These are phyloP conservation scores for Nothoprocta pentlandii DNA, from an alignment of 2,113 vertebrate species.

Conservation along the genomic window DNA sequence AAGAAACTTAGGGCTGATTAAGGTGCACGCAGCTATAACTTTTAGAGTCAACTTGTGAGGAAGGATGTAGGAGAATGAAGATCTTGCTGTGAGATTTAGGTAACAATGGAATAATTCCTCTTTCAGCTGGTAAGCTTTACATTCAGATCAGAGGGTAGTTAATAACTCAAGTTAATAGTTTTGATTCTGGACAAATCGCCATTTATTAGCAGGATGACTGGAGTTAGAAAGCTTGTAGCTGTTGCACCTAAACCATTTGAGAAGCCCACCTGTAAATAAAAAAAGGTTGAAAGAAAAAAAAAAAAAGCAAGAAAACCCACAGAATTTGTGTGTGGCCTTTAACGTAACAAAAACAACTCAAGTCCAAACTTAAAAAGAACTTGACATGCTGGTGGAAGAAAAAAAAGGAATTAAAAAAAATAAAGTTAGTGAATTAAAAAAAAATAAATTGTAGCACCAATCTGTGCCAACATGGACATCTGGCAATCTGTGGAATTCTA, in stretches of 20 bases:
- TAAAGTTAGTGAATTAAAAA: slow-evolving; percentile 88
- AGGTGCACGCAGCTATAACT: slow-evolving; percentile 81
- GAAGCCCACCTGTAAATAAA: slow-evolving; percentile 85
- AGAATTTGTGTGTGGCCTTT: slow-evolving; percentile 72
- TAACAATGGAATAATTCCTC: slow-evolving; percentile 24
- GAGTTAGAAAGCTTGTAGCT: slow-evolving; percentile 64
- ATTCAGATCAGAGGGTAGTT: slow-evolving; percentile 3
- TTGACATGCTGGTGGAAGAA: slow-evolving; percentile 88
- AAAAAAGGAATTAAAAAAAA: slow-evolving; percentile 83
- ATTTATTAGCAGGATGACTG: slow-evolving; percentile 22
- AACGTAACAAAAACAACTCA: slow-evolving; percentile 86
- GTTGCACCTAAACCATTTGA: slow-evolving; percentile 83
- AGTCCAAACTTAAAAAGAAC: slow-evolving; percentile 86
- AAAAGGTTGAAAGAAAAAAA: slow-evolving; percentile 77
- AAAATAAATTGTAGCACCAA: slow-evolving; percentile 85
- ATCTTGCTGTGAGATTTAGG: slow-evolving; percentile 8
- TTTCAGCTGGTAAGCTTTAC: slow-evolving; percentile 40
- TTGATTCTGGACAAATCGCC: slow-evolving; percentile 47
- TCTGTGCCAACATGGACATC: slow-evolving; percentile 99
- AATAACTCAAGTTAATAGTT: slow-evolving; percentile 19
- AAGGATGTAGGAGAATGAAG: background rate
- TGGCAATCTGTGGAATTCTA: slow-evolving; percentile 99
- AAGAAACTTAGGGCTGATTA: slow-evolving; percentile 77
- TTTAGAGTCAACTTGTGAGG: slow-evolving; percentile 3
- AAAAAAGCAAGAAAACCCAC: slow-evolving; percentile 32